Percentiles rank a stretch among this genome's conserved stretches.
These are phyloP conservation scores for Onchidella celtica DNA, from an alignment of 2,888 invertebrate species.

Conservation along the genomic window DNA sequence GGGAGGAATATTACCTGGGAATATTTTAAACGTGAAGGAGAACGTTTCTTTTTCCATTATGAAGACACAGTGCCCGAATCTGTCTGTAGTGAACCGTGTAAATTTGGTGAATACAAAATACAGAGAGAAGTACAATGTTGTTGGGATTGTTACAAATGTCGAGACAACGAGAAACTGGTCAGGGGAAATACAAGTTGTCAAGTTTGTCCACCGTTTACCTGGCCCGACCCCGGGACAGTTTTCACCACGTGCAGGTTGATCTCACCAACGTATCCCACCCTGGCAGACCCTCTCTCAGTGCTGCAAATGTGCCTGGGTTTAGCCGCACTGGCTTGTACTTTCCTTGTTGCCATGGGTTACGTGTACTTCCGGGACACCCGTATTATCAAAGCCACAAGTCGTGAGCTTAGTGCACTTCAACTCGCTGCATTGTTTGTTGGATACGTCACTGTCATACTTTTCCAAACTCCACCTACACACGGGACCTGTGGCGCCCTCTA, in stretches of 20 bases:
- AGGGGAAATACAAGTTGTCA: conserved; percentile 51
- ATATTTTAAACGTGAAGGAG: neutral
- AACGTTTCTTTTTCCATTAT: neutral
- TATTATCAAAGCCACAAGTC: conserved; percentile 70
- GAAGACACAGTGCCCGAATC: conserved; percentile 40
- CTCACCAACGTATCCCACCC: conserved; percentile 10
- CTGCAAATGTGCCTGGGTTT: conserved; percentile 30
- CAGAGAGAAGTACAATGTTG: conserved; percentile 56
- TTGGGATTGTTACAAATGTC: conserved; percentile 57
- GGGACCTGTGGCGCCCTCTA: conserved; percentile 43
- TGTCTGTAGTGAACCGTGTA: conserved; percentile 58
- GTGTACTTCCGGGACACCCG: conserved; percentile 51
- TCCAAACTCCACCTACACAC: conserved; percentile 58
- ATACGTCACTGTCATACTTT: conserved; percentile 58
- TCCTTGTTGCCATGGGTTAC: conserved; percentile 42
- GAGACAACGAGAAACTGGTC: conserved; percentile 54
- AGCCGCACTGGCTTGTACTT: conserved; percentile 19
- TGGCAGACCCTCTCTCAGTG: conserved; percentile 28
- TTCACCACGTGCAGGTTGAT: conserved; percentile 47
- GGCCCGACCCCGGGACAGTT: conserved; percentile 55
- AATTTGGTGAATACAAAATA: conserved; percentile 54
- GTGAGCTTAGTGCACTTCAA: conserved; percentile 67
- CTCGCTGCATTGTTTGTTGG: conserved; percentile 63
- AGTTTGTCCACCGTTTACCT: conserved; percentile 51
- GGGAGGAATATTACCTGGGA: neutral